A percentile compares a stretch with the other conserved stretches of the same genome.
These are phyloP conservation scores for Zosterops borbonicus DNA, from an alignment of 2,113 vertebrate genomes.

Conservation along the genomic window DNA sequence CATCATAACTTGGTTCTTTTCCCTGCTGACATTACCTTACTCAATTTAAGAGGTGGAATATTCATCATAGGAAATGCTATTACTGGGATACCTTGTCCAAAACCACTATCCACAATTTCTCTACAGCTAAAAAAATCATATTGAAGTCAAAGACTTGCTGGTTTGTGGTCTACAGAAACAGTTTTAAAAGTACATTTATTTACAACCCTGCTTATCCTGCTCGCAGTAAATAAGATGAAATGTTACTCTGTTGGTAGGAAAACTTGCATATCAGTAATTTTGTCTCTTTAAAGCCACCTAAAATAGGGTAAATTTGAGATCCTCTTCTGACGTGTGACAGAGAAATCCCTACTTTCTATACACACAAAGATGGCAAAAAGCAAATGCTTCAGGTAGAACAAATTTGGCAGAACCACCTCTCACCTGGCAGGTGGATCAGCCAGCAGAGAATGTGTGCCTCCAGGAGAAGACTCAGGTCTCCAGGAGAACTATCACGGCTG, in stretches of 20 bases:
- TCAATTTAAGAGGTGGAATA: not conserved
- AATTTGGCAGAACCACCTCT: not conserved
- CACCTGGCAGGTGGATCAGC: not conserved
- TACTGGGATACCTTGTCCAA: not conserved
- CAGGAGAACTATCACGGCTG: not conserved
- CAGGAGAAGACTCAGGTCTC: not conserved
- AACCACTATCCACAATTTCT: not conserved
- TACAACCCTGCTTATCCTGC: not conserved
- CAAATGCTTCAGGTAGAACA: not conserved
- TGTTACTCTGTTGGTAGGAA: not conserved
- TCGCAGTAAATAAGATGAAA: not conserved
- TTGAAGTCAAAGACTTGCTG: not conserved
- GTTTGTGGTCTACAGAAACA: not conserved
- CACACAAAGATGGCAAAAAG: not conserved
- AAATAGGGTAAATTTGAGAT: not conserved
- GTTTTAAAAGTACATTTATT: not conserved
- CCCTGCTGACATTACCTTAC: not conserved
- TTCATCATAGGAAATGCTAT: not conserved
- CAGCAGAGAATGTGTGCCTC: not conserved
- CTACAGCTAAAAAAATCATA: not conserved
- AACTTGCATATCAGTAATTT: not conserved
- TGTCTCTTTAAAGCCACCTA: not conserved
- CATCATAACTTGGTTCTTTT: slow-evolving; percentile 24
- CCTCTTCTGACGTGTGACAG: not conserved
- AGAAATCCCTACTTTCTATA: not conserved